Evolutionary conservation across 2,888 invertebrate genomes (phyloP), one percentile per base, ranked within the genome.

Genomic region (Amphipoea lucens): DNA sequence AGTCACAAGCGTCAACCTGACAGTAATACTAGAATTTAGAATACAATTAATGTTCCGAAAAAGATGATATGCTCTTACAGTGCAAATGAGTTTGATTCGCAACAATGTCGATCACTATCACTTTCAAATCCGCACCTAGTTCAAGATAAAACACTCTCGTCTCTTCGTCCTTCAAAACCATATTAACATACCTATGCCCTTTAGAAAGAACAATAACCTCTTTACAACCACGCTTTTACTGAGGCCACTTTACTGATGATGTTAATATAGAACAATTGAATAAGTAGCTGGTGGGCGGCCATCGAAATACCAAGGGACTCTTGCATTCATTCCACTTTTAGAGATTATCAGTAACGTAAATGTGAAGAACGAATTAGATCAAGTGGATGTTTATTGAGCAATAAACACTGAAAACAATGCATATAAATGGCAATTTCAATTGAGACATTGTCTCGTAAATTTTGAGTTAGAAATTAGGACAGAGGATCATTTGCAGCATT

Each of bases 201-300:
- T 67, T 67, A 60, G 29, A 48, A 66, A 70, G 70, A 78, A 76
- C 78, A 80, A 83, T 81, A 69, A 78, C 83, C 83, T 74, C 74
- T 73, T 73, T 36, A 74, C 80, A 48, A 76, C 77, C 76, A 65
- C 85, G 67, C 85, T 84, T 42, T 72, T 74, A 85, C 70, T 82
- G 66, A 42, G 76, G 70, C 82, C 79, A 77, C 74, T 85, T 88
- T 85, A 74, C 79, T 85, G 85, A 85, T 83, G 86, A 85, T 84
- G 90, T 88, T 92, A 91, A 92, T 92, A 90, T 90, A 89, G 89
- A 86, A 92, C 91, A 93, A 93, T 92, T 93, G 92, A 90, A 93
- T 92, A 91, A 92, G 87, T 91, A 89, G 78, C 60, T 71, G 62
- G 93, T 93, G 91, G 93, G 94, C 90, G 93, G 89, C 70, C 78